Base-by-base conservation (phyloP, 2,888 invertebrate species). In the Harpagoxenus sublaevis region DNA sequence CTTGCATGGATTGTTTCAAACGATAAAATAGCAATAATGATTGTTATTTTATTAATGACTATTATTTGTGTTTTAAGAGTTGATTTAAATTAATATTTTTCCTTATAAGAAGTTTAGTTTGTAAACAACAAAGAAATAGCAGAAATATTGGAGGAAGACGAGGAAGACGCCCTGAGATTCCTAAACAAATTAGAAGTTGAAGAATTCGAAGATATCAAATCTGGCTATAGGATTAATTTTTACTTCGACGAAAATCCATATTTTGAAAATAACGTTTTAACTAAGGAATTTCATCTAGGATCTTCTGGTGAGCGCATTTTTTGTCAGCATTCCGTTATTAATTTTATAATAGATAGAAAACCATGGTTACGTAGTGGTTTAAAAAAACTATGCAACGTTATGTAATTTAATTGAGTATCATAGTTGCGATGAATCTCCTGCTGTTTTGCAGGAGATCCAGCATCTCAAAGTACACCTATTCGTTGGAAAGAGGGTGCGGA, bases 101-200 rank as follows among this genome's bases (percentile, higher is more conserved):
- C 92, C 94, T 95, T 94, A 95, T 92, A 84, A 78, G 85, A 70
- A 23, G 2, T 73, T 53, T 83, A 97, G 97, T 98, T 98, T 95
- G 97, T 97, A 89, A 98, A 98, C 95, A 98, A 98, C 95, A 98
- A 98, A 87, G 97, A 98, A 96, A 97, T 98, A 89, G 97, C 97
- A 85, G 97, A 97, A 83, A 96, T 98, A 91, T 95, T 98, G 87
- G 97, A 97, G 93, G 98, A 98, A 92, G 97, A 97, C 87, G 98
- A 98, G 93, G 98, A 98, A 94, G 98, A 98, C 94, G 97, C 97
- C 89, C 95, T 98, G 73, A 97, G 97, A 92, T 96, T 97, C 91
- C 95, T 98, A 90, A 96, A 96, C 66, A 97, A 97, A 94, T 93
- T 98, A 86, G 97, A 98, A 95, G 97, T 98, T 18, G 97, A 98